Evolutionary conservation across 2,113 vertebrate species (phyloP), one percentile per base, ranked within the genome.

Genomic region (Nerophis ophidion): DNA sequence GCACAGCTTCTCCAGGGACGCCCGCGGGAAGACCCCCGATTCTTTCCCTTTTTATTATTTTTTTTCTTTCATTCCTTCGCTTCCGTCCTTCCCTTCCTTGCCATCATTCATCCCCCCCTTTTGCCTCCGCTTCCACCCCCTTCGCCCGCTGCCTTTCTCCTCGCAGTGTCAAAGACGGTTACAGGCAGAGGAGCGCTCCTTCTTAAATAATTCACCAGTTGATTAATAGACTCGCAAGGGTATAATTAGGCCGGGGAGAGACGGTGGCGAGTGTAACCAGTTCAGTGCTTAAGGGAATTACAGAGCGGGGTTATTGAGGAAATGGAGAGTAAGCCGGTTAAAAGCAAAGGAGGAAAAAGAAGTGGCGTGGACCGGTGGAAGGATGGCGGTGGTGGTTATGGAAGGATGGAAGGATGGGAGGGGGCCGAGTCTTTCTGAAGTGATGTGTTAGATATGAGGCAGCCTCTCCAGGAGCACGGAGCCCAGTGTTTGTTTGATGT

Each of bases 161-260:
- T 77, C 75, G 56, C 86, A 57, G 88, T 93, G 94, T 96, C 93
- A 93, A 94, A 92, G 91, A 85, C 86, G 83, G 91, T 93, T 91
- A 92, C 90, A 95, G 93, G 89, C 92, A 89, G 92, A 92, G 90
- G 91, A 88, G 86, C 92, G 88, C 90, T 89, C 91, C 87, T 84
- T 86, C 85, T 88, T 99, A 93, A 99, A 99, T 98, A 97, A 99
- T 98, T 97, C 93, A 99, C 92, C 91, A 93, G 93, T 93, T 97
- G 96, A 97, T 98, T 98, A 98, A 97, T 97, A 94, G 94, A 94
- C 94, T 93, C 96, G 94, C 95, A 94, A 89, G 95, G 95, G 96
- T 96, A 96, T 98, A 98, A 99, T 98, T 99, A 99, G 93, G 86
- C 91, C 91, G 93, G 92, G 92, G 92, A 95, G 95, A 96, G 93